Conservation (phyloP, 92 coral and sea anemone species). For the Paramuricea clavata region DNA sequence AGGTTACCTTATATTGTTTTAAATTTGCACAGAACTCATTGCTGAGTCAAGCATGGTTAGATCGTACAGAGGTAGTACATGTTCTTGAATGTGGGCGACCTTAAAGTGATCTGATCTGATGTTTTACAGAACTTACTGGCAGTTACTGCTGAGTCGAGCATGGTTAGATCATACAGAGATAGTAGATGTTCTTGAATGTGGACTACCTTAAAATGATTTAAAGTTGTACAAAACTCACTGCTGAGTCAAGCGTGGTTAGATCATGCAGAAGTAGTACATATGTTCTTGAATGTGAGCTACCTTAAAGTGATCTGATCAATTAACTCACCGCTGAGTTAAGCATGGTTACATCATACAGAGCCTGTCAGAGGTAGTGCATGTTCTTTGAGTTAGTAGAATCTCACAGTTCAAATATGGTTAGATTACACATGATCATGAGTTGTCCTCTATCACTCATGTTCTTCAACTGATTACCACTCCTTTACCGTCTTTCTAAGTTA, state of each 20-base stretch:
- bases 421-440: too few species aligned
- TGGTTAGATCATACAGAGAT: too few species aligned
- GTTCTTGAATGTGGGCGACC: not conserved
- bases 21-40: not conserved
- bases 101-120: not conserved
- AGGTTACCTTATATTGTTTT: not conserved
- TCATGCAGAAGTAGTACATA: constrained; percentile 10
- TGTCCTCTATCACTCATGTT: too few species aligned
- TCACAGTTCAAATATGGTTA: too few species aligned
- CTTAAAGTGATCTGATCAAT: not conserved
- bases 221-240: not conserved
- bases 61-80: constrained; percentile 6
- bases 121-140: too few species aligned
- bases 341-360: too few species aligned
- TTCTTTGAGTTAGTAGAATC: too few species aligned
- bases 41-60: constrained; percentile 14
- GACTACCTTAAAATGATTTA: not conserved
- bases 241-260: constrained; percentile 10
- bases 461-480: too few species aligned
- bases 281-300: constrained; percentile 6
- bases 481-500: too few species aligned
- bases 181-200: not conserved
- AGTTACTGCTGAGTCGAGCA: too few species aligned
- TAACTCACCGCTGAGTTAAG: too few species aligned
- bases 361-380: too few species aligned